phyloP scores from a whole-genome alignment of 2,113 vertebrate species.

The Scartelaos histophorus region DNA sequence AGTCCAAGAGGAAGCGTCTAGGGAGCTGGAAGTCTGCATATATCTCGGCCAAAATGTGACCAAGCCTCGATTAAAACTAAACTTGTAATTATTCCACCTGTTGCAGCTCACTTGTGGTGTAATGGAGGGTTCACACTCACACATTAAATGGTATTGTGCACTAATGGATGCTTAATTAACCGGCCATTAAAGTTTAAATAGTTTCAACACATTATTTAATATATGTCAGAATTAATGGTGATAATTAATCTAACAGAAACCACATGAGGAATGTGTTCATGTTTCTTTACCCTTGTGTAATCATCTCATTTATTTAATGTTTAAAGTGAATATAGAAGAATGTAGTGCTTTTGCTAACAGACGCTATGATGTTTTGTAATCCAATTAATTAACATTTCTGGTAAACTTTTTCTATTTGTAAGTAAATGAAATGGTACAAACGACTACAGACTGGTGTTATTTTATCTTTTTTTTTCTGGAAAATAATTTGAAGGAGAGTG shows the following conservation, averaged over 20 bases:
- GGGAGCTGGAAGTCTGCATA: background rate
- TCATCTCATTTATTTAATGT: slow-evolving; percentile 42
- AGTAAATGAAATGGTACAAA: too few species aligned
- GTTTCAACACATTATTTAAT: slow-evolving; percentile 58
- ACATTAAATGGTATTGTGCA: slow-evolving; percentile 28
- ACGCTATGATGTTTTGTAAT: too few species aligned
- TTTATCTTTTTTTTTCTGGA: background rate
- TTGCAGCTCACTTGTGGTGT: slow-evolving; percentile 7
- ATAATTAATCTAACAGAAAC: slow-evolving; percentile 49
- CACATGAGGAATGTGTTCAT: slow-evolving; percentile 14
- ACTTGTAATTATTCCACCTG: background rate
- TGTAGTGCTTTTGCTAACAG: too few species aligned
- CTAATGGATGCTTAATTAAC: slow-evolving; percentile 46
- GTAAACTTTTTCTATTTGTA: too few species aligned
- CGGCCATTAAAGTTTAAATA: slow-evolving; percentile 49
- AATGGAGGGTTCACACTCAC: slow-evolving; percentile 26
- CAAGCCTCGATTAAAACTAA: background rate
- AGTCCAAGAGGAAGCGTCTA: too few species aligned
- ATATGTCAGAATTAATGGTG: slow-evolving; percentile 52
- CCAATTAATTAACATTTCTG: too few species aligned
- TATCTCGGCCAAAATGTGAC: background rate
- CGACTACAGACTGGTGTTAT: background rate
- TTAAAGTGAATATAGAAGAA: background rate
- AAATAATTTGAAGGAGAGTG: background rate
- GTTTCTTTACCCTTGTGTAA: slow-evolving; percentile 41